Evolutionary conservation across 2,888 invertebrate genomes (phyloP).

Genomic region (Heliconius sara): DNA sequence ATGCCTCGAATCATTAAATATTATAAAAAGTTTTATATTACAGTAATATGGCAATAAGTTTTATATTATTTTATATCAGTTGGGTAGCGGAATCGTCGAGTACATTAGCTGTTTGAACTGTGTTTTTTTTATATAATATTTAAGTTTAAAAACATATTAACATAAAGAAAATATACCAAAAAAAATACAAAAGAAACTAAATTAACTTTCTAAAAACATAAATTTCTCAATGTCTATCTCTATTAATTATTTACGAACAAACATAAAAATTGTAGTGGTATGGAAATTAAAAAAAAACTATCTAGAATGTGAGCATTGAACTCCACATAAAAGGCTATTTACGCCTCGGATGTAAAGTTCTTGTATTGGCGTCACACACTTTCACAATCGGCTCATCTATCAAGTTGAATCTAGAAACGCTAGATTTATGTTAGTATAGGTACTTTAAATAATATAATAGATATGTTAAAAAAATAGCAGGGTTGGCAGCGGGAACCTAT

Average conservation of each 20-base stretch:
- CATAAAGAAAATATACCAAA: too few species aligned
- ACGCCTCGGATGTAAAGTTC: constrained; percentile 13
- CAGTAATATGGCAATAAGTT: too few species aligned
- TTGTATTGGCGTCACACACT: constrained; percentile 29
- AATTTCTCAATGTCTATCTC: background rate
- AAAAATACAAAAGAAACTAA: background rate
- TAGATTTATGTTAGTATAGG: background rate
- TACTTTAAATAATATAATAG: background rate
- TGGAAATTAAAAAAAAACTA: background rate
- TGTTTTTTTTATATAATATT: too few species aligned
- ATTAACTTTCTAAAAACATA: background rate
- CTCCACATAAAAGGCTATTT: constrained; percentile 20
- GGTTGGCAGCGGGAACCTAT: too few species aligned
- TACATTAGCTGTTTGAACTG: too few species aligned
- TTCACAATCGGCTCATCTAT: constrained; percentile 37
- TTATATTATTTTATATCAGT: too few species aligned
- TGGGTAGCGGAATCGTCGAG: too few species aligned
- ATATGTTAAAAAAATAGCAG: too few species aligned
- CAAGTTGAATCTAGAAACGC: constrained; percentile 32
- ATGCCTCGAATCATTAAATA: too few species aligned
- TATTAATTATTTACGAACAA: background rate
- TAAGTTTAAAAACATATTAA: too few species aligned
- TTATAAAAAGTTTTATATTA: too few species aligned
- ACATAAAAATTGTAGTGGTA: background rate
- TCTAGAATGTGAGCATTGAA: constrained; percentile 3